Conservation (phyloP, 2,797 vertebrate species). For the Neosilurus mollespiculum region DNA sequence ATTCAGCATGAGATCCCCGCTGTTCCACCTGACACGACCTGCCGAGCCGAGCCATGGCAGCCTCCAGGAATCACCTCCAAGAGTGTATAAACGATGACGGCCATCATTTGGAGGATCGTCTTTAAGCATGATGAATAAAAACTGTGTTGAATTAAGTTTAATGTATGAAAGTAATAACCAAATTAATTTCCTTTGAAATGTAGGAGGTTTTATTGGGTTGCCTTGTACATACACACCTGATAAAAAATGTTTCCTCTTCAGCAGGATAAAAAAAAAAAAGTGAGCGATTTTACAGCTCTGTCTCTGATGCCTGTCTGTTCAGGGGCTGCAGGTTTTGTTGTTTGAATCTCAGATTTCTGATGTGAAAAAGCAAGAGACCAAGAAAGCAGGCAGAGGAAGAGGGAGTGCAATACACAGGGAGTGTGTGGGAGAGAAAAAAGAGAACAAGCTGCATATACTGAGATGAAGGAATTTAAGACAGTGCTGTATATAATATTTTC, state of each 20-base stretch:
- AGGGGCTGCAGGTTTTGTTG: conserved; percentile 50
- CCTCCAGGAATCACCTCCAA: too few species aligned
- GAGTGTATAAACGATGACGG: too few species aligned
- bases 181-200: too few species aligned
- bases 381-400: conserved; percentile 7
- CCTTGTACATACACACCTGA: conserved; percentile 12
- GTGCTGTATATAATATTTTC: not conserved
- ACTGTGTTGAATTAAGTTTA: too few species aligned
- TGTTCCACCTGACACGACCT: too few species aligned
- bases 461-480: not conserved
- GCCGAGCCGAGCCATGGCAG: too few species aligned
- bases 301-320: conserved; percentile 56
- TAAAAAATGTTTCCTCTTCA: conserved; percentile 59
- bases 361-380: not conserved
- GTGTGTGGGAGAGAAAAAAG: not conserved
- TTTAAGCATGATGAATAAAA: too few species aligned
- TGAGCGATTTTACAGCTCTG: conserved; percentile 46
- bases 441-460: not conserved
- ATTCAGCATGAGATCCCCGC: too few species aligned
- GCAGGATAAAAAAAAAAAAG: conserved; percentile 47
- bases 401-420: not conserved
- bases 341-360: conserved; percentile 3
- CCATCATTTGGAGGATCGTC: too few species aligned
- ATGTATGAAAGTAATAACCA: too few species aligned
- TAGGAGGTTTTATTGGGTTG: too few species aligned